Evolutionary conservation across 2,888 invertebrate species (phyloP).

Genomic region (Physocephala rufipes): DNA sequence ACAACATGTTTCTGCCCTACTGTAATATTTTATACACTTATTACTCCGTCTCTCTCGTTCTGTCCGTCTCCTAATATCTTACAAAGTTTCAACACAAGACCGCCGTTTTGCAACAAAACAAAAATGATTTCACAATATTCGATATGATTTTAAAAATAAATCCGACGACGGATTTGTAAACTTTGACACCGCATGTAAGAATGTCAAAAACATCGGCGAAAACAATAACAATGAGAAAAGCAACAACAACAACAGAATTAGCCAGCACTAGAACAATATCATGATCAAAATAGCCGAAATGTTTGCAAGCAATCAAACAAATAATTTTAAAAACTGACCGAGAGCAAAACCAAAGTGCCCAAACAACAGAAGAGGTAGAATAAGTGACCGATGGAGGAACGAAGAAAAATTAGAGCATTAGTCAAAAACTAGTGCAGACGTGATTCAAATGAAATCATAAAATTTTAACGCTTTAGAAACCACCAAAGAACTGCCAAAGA

Average conservation of each 20-base stretch:
- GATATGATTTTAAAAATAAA: conserved; percentile 45
- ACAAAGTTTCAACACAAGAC: no score
- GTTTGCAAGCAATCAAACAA: no score
- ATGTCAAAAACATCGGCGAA: conserved; percentile 38
- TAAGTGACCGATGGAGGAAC: no score
- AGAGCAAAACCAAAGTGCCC: background rate
- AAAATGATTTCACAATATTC: conserved; percentile 32
- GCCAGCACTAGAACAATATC: conserved; percentile 45
- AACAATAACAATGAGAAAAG: conserved; percentile 15
- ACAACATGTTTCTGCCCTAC: no score
- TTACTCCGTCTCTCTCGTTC: no score
- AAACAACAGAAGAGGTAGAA: background rate
- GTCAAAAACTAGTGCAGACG: conserved; percentile 41
- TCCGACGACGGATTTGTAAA: conserved; percentile 38
- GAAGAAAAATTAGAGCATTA: no score
- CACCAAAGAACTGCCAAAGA: conserved; percentile 1
- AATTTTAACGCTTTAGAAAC: conserved; percentile 51
- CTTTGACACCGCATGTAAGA: conserved; percentile 34
- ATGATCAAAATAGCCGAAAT: no score
- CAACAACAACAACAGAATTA: no score
- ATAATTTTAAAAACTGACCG: background rate
- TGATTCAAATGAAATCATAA: conserved; percentile 57
- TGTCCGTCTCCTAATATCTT: no score
- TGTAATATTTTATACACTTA: no score
- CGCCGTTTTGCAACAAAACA: conserved; percentile 8